Evolutionary conservation across 2,797 vertebrate genomes (phyloP).

Genomic region (Acanthurus leucopareius): DNA sequence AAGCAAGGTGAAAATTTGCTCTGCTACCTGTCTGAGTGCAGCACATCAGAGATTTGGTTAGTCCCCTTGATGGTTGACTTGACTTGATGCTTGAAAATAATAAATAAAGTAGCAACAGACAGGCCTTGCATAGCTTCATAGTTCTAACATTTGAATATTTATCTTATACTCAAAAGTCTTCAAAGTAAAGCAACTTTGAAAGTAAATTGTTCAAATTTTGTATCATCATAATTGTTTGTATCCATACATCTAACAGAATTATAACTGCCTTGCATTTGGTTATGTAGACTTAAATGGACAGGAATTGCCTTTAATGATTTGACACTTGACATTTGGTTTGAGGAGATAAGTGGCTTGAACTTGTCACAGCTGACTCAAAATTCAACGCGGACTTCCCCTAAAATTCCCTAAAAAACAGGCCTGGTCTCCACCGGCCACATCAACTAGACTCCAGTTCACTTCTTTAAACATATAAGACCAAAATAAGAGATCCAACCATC

Average conservation of each 20-base stretch:
- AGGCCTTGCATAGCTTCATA: background rate
- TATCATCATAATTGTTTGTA: background rate
- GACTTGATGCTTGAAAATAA: background rate
- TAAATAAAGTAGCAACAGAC: background rate
- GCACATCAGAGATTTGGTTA: too few relatives aligned
- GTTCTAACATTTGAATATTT: background rate
- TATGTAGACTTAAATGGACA: background rate
- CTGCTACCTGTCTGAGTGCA: too few relatives aligned
- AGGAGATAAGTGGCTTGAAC: background rate
- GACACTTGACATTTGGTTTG: slow-evolving; percentile 7
- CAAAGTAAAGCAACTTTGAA: background rate
- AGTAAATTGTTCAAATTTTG: background rate
- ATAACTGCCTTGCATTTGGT: background rate
- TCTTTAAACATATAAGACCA: slow-evolving; percentile 4
- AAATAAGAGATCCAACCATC: slow-evolving; percentile 11
- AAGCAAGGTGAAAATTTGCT: background rate
- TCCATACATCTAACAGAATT: background rate
- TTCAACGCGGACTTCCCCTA: background rate
- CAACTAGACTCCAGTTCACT: slow-evolving; percentile 6
- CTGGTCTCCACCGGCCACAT: slow-evolving; percentile 19
- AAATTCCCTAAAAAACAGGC: slow-evolving; percentile 2
- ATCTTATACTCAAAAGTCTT: background rate
- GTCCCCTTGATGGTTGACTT: too few relatives aligned
- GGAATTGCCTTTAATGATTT: background rate
- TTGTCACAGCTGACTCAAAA: slow-evolving; percentile 10